phyloP scores from a whole-genome alignment of 2,797 vertebrate species.

The Helarctos malayanus region DNA sequence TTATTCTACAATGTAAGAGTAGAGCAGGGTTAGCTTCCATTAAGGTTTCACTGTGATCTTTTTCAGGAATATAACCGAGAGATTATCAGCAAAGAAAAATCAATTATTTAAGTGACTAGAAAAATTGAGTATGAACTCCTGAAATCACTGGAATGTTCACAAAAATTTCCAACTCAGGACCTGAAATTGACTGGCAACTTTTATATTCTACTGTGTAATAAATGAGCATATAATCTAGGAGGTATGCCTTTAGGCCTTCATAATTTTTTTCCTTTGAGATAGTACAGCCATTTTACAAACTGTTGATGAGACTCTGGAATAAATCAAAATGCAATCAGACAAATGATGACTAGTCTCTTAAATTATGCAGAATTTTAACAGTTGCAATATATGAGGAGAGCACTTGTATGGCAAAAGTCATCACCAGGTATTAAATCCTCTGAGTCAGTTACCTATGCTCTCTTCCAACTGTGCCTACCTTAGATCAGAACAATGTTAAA shows the following conservation, averaged over 20 bases:
- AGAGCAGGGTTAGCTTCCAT: neutral
- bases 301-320: neutral
- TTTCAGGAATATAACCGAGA: neutral
- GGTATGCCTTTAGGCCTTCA: neutral
- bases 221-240: neutral
- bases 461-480: neutral
- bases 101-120: neutral
- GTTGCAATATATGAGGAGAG: neutral
- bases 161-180: neutral
- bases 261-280: conserved; percentile 4
- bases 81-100: neutral
- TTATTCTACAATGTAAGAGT: neutral
- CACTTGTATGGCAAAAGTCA: neutral
- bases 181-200: neutral
- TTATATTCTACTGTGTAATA: neutral
- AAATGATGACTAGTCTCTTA: neutral
- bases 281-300: neutral
- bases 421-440: neutral
- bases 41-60: neutral
- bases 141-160: neutral
- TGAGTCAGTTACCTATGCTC: neutral
- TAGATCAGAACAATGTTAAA: neutral
- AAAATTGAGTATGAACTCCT: neutral
- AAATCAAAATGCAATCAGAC: neutral
- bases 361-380: conserved; percentile 1